Conservation (phyloP, 1,140 invertebrate species). For the Calycopis cecrops region DNA sequence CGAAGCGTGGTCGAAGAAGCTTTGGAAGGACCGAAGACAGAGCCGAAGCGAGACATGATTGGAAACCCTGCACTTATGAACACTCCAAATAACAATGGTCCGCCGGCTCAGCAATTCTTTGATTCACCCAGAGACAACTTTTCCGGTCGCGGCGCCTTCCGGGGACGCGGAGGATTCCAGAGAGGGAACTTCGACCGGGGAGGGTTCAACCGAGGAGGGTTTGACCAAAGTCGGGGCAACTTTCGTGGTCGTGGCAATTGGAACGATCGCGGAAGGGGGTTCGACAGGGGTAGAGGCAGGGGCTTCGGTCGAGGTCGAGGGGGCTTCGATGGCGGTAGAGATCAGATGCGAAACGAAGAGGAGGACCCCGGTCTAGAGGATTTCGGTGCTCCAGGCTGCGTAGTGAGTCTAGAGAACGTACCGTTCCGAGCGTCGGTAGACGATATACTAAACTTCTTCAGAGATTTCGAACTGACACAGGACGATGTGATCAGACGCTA, state of each 20-base stretch:
- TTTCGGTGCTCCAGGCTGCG: conserved; percentile 87
- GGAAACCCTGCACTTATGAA: conserved; percentile 30
- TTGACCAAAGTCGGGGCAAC: conserved; percentile 24
- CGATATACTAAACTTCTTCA: conserved; percentile 92
- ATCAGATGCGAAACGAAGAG: conserved; percentile 36
- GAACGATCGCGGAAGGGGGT: conserved; percentile 28
- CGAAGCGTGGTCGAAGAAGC: conserved; percentile 71
- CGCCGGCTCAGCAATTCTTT: conserved; percentile 35
- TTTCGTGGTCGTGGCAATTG: conserved; percentile 49
- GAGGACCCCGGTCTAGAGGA: conserved; percentile 71
- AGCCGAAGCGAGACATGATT: conserved; percentile 25
- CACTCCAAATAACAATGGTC: conserved; percentile 19
- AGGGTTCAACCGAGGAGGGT: conserved; percentile 48
- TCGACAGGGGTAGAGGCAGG: conserved; percentile 31
- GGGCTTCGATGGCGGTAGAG: conserved; percentile 39
- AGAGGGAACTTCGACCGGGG: conserved; percentile 42
- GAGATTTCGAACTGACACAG: conserved; percentile 82
- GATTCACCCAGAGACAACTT: conserved; percentile 39
- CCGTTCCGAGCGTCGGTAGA: conserved; percentile 89
- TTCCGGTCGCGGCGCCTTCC: conserved; percentile 39
- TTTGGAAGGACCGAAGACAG: conserved; percentile 47
- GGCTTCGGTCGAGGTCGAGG: conserved; percentile 36
- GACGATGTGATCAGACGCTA: conserved; percentile 89
- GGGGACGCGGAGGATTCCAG: conserved; percentile 53
- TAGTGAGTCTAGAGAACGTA: conserved; percentile 89